A percentile compares a stretch with the other conserved stretches of the same genome.
Evolutionary conservation across 92 coral and sea anemone genomes (phyloP).

Genomic region (Bergia puertoricense): DNA sequence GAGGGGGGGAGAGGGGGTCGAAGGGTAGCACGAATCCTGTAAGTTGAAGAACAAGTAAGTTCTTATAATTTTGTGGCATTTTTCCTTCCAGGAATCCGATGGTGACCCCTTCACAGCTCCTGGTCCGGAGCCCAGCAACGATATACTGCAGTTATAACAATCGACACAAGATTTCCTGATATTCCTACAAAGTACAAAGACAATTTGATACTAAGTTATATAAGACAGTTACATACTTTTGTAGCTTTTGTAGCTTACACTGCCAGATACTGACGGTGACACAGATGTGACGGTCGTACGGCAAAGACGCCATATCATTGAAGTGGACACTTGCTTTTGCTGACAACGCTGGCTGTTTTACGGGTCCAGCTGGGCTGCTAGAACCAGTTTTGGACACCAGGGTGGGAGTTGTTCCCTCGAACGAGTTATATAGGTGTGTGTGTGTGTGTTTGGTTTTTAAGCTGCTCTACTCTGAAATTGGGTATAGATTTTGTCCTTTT

Average conservation of each 20-base stretch:
- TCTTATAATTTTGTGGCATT: neutral
- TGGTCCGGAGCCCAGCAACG: slow-evolving; percentile 25
- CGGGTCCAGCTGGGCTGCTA: no score
- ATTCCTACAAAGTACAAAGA: neutral
- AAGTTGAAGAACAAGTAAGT: neutral
- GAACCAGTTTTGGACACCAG: no score
- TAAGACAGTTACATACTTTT: neutral
- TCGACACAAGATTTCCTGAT: neutral
- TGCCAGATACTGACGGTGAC: neutral
- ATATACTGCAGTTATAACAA: slow-evolving; percentile 20
- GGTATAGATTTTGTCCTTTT: no score
- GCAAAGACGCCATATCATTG: neutral
- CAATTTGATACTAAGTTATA: neutral
- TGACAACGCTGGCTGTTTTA: neutral
- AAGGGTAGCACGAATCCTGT: neutral
- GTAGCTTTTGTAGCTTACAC: neutral
- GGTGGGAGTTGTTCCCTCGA: no score
- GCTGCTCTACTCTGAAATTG: no score
- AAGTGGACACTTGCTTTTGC: neutral
- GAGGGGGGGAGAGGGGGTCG: no score
- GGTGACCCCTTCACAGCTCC: neutral
- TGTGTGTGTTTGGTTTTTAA: no score
- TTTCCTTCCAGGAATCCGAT: slow-evolving; percentile 24
- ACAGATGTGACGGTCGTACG: neutral
- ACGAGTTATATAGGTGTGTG: no score